Evolutionary conservation across 2,888 invertebrate species (phyloP), one percentile per base, ranked within the genome.

Genomic region (Gymnocheta viridis): DNA sequence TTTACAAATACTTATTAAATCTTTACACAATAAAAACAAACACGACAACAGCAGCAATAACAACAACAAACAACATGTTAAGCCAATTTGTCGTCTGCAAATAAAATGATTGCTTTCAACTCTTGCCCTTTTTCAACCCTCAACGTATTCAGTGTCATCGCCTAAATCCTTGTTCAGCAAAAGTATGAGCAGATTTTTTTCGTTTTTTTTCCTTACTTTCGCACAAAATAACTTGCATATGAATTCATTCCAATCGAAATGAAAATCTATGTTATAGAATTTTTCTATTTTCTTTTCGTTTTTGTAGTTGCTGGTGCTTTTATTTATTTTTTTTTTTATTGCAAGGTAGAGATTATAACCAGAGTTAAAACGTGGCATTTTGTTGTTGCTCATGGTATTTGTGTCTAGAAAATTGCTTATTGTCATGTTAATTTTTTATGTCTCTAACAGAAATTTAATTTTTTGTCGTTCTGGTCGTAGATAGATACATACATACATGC

Each of bases 381-480:
- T 58, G 19, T 72, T 58, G 47, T 70, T 51, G 35, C 22, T 49
- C 32, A 1, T 67, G 32, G 51, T 67, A 80, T 67, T 60, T 72
- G 74, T 80, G 83, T 83, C 76, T 80, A 51, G 76, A 72, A 73
- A 80, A 84, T 80, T 84, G 70, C 47, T 80, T 77, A 83, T 80
- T 83, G 79, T 83, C 83, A 83, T 83, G 80, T 80, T 80, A 83
- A 83, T 80, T 76, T 83, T 74, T 70, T 70, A 66, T 80, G 83
- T 83, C 83, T 83, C 66, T 12, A 76, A 38, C 83, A 83, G 83
- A 83, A 66, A 70, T 76, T 80, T 41, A 47, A 66, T 74, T 60
- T 54, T 67, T 72, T 56, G 70, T n/a, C n/a, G 3, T n/a, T 54
- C 51, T 22, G 4, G 24, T 76, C 32, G 6, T 27, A 38, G 22